phyloP scores from a whole-genome alignment of 2,113 vertebrate genomes.

The Rhinoderma darwinii region DNA sequence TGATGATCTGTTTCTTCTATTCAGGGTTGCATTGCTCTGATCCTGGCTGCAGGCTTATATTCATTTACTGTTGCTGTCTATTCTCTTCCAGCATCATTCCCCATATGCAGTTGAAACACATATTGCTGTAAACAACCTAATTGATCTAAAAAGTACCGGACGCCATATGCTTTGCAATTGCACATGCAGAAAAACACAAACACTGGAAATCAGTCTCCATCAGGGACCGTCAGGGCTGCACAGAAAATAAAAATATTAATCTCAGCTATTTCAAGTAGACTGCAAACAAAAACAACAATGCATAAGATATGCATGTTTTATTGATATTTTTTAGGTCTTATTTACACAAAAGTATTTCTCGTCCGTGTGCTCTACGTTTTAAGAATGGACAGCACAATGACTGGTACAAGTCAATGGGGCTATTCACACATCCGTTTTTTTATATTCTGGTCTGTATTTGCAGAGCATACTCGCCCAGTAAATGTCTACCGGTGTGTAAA shows the following conservation, averaged over 20 bases:
- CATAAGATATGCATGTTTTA: no score
- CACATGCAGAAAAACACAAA: not conserved
- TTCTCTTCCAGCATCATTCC: not conserved
- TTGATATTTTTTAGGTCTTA: no score
- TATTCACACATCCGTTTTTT: no score
- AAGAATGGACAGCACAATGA: no score
- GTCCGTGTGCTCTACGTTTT: no score
- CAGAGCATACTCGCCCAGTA: no score
- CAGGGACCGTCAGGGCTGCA: not conserved
- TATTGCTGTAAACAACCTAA: not conserved
- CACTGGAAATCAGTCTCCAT: not conserved
- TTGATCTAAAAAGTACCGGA: not conserved
- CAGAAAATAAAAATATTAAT: not conserved
- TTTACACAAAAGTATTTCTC: no score
- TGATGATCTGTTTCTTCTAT: not conserved
- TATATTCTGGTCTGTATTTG: no score
- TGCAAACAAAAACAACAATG: no score
- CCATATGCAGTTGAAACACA: not conserved
- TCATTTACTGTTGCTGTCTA: not conserved
- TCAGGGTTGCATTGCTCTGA: not conserved
- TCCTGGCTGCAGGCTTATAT: not conserved
- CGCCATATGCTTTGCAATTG: not conserved
- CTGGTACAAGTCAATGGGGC: no score
- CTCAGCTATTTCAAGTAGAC: no score
- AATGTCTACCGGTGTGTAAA: no score